A percentile compares a stretch with the other conserved stretches of the same genome.
Conservation (phyloP, 92 coral and sea anemone genomes). For the Meandrina meandrites region DNA sequence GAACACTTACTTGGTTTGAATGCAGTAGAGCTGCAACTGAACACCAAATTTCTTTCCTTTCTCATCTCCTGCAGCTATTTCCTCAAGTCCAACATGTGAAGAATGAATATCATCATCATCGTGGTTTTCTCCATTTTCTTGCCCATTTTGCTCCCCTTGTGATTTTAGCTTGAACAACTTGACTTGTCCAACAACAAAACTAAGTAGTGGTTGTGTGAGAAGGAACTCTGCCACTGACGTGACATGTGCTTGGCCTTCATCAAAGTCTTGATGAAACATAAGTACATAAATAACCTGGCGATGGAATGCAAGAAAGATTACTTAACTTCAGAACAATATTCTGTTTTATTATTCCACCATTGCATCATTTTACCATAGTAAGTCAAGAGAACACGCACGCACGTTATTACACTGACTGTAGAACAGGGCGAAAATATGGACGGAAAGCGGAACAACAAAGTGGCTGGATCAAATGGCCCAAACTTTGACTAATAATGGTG, state of each 20-base stretch:
- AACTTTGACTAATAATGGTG: too few relatives aligned
- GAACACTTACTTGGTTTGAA: slow-evolving; percentile 84
- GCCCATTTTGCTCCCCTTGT: slow-evolving; percentile 54
- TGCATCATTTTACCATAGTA: too few relatives aligned
- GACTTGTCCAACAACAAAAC: slow-evolving; percentile 88
- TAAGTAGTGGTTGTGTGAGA: slow-evolving; percentile 93
- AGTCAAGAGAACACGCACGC: too few relatives aligned
- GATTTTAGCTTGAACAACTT: slow-evolving; percentile 76
- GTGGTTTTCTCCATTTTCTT: slow-evolving; percentile 74
- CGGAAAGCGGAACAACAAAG: too few relatives aligned
- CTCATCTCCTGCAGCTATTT: slow-evolving; percentile 57
- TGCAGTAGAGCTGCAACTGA: slow-evolving; percentile 78
- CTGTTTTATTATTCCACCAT: too few relatives aligned
- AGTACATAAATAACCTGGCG: slow-evolving; percentile 81
- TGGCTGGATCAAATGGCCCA: too few relatives aligned
- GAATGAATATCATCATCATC: slow-evolving; percentile 60
- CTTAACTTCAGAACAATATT: not conserved
- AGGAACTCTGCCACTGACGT: slow-evolving; percentile 90
- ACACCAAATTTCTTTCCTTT: slow-evolving; percentile 72
- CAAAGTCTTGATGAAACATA: slow-evolving; percentile 86
- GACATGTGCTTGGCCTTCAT: slow-evolving; percentile 92
- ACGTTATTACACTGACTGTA: too few relatives aligned
- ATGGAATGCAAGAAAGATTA: not conserved
- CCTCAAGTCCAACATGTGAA: slow-evolving; percentile 56
- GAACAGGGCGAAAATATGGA: too few relatives aligned